Evolutionary conservation across 2,888 invertebrate species (phyloP).

Genomic region (Cataglyphis altisquamis): DNA sequence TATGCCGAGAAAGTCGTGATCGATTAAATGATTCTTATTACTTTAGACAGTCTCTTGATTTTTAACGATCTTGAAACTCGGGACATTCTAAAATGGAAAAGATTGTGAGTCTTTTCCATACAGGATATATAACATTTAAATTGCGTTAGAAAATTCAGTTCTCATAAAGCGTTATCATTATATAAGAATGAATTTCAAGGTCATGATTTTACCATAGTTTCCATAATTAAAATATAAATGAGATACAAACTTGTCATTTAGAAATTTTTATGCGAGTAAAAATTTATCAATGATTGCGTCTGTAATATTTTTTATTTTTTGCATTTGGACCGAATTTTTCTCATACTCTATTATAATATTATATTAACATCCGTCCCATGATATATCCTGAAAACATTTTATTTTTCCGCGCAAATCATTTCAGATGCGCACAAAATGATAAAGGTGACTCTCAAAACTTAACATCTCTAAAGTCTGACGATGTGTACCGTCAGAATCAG

Average conservation of each 20-base stretch:
- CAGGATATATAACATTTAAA: slow-evolving; percentile 8
- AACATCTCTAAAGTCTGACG: slow-evolving; percentile 10
- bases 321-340: neutral
- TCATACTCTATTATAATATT: neutral
- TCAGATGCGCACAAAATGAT: slow-evolving; percentile 14
- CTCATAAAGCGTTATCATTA: slow-evolving; percentile 8
- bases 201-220: neutral
- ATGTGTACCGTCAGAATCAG: neutral
- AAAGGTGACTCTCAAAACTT: slow-evolving; percentile 34
- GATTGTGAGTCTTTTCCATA: neutral
- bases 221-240: slow-evolving; percentile 24
- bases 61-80: slow-evolving; percentile 14
- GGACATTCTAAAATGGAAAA: slow-evolving; percentile 24
- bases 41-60: slow-evolving; percentile 47
- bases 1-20: slow-evolving; percentile 46
- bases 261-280: neutral
- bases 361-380: neutral
- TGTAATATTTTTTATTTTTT: neutral
- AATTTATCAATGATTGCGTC: slow-evolving; percentile 3
- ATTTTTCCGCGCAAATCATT: neutral
- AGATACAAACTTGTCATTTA: neutral
- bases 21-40: slow-evolving; percentile 58
- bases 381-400: neutral
- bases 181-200: neutral
- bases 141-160: slow-evolving; percentile 37